Conservation (phyloP, 2,888 invertebrate genomes). For the Eilema depressum region DNA sequence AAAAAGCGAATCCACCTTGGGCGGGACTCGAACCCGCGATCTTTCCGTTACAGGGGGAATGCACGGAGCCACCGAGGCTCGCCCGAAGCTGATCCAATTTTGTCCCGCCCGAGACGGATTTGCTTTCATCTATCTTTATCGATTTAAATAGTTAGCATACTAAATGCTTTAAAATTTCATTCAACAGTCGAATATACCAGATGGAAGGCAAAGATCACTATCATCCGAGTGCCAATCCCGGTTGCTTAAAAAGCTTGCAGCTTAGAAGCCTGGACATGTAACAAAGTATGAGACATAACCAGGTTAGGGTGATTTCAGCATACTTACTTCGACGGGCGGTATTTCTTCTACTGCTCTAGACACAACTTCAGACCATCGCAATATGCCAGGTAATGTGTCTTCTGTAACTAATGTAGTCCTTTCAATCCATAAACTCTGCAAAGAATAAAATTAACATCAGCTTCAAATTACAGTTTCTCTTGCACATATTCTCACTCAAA, state of each 20-base stretch:
- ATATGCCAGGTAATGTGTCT: conserved; percentile 94
- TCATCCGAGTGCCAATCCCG: no score
- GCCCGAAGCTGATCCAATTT: no score
- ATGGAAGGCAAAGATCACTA: neutral
- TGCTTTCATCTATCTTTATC: no score
- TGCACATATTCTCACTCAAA: no score
- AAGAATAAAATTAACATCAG: conserved; percentile 36
- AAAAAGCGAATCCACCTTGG: no score
- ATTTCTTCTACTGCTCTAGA: conserved; percentile 91
- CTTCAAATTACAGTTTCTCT: no score
- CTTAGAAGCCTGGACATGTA: neutral
- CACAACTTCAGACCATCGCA: conserved; percentile 97
- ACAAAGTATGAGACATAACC: neutral
- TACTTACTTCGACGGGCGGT: conserved; percentile 90
- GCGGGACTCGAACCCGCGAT: no score
- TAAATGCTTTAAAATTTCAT: no score
- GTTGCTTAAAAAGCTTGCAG: neutral
- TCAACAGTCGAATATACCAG: neutral
- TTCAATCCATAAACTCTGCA: conserved; percentile 96
- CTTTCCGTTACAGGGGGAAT: no score
- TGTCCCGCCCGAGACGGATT: no score
- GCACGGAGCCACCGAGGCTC: no score
- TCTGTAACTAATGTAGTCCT: conserved; percentile 94
- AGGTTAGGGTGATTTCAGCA: neutral
- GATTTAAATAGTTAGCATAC: no score